phyloP scores from a whole-genome alignment of 2,113 vertebrate species.

The Seriola quinqueradiata region DNA sequence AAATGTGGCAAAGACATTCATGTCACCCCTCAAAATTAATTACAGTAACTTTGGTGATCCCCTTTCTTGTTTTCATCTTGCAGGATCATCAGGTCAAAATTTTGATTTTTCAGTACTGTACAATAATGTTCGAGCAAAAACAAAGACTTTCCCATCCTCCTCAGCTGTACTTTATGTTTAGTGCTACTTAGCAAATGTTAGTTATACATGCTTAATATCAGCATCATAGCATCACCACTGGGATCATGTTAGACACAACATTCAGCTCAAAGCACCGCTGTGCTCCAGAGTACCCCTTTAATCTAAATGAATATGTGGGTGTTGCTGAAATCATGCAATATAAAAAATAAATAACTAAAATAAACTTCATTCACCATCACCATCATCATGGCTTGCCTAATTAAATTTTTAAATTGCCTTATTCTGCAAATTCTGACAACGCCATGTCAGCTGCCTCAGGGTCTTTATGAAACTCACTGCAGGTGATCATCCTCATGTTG shows the following conservation, averaged over 20 bases:
- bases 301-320: background rate
- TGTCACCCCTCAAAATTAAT: background rate
- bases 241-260: background rate
- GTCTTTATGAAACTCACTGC: background rate
- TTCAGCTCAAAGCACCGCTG: background rate
- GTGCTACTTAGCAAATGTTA: background rate
- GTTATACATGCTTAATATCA: too few relatives aligned
- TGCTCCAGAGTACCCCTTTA: background rate
- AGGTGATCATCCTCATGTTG: background rate
- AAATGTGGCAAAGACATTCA: background rate
- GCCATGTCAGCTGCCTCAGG: slow-evolving; percentile 1
- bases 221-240: background rate
- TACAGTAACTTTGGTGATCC: background rate
- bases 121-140: too few relatives aligned
- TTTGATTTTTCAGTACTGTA: too few relatives aligned
- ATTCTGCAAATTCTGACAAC: slow-evolving; percentile 5
- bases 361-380: background rate
- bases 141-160: background rate
- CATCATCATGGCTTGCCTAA: background rate
- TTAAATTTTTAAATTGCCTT: background rate
- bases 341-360: background rate
- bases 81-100: too few relatives aligned
- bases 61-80: too few relatives aligned
- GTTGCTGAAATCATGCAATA: background rate
- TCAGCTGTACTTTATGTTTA: background rate